A percentile compares a stretch with the other conserved stretches of the same genome.
Conservation (phyloP, 2,888 invertebrate genomes). For the Platerodrilus igneus region DNA sequence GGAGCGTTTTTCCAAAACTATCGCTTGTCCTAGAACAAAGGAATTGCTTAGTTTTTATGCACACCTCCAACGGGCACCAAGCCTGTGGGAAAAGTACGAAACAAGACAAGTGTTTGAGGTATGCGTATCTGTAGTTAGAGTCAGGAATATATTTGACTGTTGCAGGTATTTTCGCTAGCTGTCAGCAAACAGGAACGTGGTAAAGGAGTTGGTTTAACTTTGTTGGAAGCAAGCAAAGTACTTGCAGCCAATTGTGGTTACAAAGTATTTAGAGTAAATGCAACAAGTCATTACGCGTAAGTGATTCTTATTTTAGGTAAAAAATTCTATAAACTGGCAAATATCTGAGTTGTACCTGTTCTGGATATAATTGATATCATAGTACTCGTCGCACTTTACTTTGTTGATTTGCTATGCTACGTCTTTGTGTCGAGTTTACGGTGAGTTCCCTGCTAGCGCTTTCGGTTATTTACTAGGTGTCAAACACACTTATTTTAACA, state of each 20-base stretch:
- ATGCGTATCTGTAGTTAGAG: no score
- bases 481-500: no score
- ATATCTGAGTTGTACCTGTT: no score
- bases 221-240: constrained; percentile 45
- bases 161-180: constrained; percentile 49
- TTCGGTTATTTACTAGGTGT: no score
- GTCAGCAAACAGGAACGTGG: constrained; percentile 49
- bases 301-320: constrained; percentile 18
- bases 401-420: no score
- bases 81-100: constrained; percentile 48
- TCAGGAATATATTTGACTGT: constrained; percentile 1
- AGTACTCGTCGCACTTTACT: no score
- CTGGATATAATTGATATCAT: no score
- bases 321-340: no score
- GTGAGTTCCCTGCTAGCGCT: no score
- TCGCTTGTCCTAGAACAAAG: constrained; percentile 45
- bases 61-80: constrained; percentile 49
- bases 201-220: constrained; percentile 48
- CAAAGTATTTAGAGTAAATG: constrained; percentile 49
- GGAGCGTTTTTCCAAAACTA: constrained; percentile 52
- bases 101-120: constrained; percentile 53
- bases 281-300: constrained; percentile 51
- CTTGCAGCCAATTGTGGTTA: constrained; percentile 50
- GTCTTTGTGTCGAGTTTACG: no score
- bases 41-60: constrained; percentile 53